Conservation (phyloP, 2,113 vertebrate genomes). For the Eurypyga helias region DNA sequence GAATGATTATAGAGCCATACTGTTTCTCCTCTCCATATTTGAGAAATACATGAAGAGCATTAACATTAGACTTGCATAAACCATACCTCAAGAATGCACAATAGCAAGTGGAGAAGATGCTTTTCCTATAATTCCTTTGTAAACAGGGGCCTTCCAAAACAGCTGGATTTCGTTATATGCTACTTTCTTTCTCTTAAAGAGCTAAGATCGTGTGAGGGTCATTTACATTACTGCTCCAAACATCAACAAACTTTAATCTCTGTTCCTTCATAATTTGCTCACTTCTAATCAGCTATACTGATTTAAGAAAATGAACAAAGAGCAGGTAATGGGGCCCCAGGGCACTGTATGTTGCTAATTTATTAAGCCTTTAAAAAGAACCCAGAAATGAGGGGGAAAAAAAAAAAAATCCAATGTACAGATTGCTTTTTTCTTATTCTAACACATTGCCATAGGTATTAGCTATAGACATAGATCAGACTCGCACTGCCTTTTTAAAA, state of each 20-base stretch:
- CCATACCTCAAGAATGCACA: background rate
- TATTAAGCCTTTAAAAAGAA: background rate
- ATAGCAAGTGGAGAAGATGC: background rate
- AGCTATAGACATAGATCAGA: background rate
- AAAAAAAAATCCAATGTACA: background rate
- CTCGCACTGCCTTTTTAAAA: background rate
- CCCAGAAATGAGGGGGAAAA: background rate
- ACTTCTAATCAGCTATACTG: background rate
- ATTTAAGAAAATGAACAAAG: background rate
- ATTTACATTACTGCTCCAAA: background rate
- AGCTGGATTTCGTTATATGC: background rate
- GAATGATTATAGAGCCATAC: background rate
- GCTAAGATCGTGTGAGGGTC: background rate
- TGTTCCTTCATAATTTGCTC: background rate
- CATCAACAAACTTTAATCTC: background rate
- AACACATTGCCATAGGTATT: background rate
- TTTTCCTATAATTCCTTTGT: background rate
- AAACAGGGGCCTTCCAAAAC: background rate
- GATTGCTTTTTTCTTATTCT: background rate
- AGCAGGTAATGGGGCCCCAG: background rate
- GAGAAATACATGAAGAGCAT: background rate
- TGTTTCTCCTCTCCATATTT: background rate
- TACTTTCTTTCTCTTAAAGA: background rate
- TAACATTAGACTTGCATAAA: background rate
- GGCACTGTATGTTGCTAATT: background rate